Evolutionary conservation across 2,888 invertebrate genomes (phyloP), one percentile per base, ranked within the genome.

Genomic region (Macrophya alboannulata): DNA sequence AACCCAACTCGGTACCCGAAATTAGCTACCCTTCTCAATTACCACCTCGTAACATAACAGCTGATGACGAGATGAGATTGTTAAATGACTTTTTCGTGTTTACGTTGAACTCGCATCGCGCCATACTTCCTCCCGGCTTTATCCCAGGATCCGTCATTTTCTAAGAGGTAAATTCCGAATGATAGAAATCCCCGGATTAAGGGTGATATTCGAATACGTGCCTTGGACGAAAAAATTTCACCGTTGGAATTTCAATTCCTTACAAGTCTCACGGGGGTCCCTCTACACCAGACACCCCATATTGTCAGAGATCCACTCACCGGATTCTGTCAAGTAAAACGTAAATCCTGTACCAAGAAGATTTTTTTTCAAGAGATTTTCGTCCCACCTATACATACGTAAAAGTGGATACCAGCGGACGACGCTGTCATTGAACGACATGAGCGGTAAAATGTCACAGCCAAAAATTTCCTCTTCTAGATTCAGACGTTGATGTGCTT

Each of bases 131-230:
- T 62, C 12, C 3, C 62, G 62, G 25, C 12, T 25, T 25, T 62
- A 2, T 62, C 10, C 10, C 62, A 62, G 21, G 5, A 71, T 37
- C 21, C 40, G 71, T 71, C 71, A 62, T 62, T 62, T 62, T 4
- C 62, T 62, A 62, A n/a, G 25, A 17, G 8, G 71, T 3, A 71
- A 71, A 71, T 40, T 40, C 25, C 71, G n/a, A 40, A 5, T n/a
- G 40, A 40, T 40, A 40, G 71, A 71, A 71, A 55, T 55, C 55
- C 55, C 8, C 55, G 55, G 55, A 55, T 55, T 55, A 55, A 55
- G 55, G 55, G n/a, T 55, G 72, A 72, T 37, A 72, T 72, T 45
- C 37, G 43, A 43, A 72, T 72, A 72, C 72, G 72, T 72, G 72
- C n/a, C 21, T 43, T 12, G 68, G 5, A 17, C 40, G 43, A n/a